Evolutionary conservation across 2,113 vertebrate genomes (phyloP).

Genomic region (Apaloderma vittatum): DNA sequence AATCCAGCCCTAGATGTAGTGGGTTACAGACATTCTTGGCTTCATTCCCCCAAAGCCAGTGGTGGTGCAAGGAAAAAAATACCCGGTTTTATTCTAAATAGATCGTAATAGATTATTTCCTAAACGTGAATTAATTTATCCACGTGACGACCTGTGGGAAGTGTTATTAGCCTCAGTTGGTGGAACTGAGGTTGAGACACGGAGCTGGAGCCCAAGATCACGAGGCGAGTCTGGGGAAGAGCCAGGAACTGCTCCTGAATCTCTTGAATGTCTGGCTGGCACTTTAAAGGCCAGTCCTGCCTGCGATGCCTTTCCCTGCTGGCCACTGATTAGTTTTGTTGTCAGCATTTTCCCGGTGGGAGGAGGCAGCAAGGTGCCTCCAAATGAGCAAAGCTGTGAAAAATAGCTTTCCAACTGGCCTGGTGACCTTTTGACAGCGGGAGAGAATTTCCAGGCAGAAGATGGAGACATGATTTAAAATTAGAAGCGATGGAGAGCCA

Average conservation of each 20-base stretch:
- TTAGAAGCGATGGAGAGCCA: not conserved
- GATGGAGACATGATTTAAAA: not conserved
- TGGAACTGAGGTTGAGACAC: not conserved
- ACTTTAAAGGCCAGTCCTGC: not conserved
- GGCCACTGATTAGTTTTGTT: not conserved
- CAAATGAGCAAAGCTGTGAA: not conserved
- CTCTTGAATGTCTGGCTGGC: not conserved
- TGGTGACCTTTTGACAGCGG: not conserved
- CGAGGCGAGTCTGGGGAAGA: not conserved
- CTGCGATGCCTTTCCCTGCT: not conserved
- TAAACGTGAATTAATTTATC: not conserved
- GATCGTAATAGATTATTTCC: not conserved
- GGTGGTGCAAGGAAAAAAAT: not conserved
- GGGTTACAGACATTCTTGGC: not conserved
- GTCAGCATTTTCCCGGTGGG: not conserved
- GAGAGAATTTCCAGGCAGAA: not conserved
- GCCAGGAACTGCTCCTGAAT: not conserved
- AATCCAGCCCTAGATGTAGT: not conserved
- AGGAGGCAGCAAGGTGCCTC: constrained; percentile 4
- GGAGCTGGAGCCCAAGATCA: not conserved
- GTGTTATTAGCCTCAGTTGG: not conserved
- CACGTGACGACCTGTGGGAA: accelerated
- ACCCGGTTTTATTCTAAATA: not conserved
- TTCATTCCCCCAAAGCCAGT: not conserved
- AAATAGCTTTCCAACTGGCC: not conserved